A percentile compares a stretch with the other conserved stretches of the same genome.
These are phyloP conservation scores for Zapus hudsonius DNA, from an alignment of 2,113 vertebrate genomes.

Conservation along the genomic window DNA sequence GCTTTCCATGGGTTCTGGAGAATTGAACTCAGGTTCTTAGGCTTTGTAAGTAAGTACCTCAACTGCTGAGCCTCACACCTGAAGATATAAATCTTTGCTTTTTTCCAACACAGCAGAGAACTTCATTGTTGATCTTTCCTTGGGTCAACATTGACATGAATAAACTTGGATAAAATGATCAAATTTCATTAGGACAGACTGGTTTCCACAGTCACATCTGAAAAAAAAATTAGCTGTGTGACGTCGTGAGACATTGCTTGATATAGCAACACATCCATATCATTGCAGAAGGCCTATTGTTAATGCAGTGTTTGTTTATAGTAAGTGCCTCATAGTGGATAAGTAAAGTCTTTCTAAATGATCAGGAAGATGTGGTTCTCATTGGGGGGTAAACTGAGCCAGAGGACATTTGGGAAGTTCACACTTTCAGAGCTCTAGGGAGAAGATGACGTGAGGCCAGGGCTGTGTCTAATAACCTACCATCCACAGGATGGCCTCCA, in stretches of 20 bases:
- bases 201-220: background rate
- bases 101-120: background rate
- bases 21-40: too few relatives aligned
- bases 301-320: background rate
- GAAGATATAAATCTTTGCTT: background rate
- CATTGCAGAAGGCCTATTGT: background rate
- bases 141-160: background rate
- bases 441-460: background rate
- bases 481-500: background rate
- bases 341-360: slow-evolving; percentile 2
- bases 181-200: background rate
- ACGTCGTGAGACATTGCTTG: background rate
- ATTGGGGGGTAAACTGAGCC: too few relatives aligned
- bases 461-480: background rate
- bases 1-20: too few relatives aligned
- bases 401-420: background rate
- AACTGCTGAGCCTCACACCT: too few relatives aligned
- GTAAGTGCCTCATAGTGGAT: background rate
- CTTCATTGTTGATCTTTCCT: background rate
- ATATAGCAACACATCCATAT: background rate
- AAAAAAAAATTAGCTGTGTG: background rate
- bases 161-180: background rate
- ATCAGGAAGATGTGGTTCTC: background rate
- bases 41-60: too few relatives aligned
- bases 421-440: background rate